These are phyloP conservation scores for Eira barbara DNA, from an alignment of 2,113 vertebrate genomes.

Conservation along the genomic window DNA sequence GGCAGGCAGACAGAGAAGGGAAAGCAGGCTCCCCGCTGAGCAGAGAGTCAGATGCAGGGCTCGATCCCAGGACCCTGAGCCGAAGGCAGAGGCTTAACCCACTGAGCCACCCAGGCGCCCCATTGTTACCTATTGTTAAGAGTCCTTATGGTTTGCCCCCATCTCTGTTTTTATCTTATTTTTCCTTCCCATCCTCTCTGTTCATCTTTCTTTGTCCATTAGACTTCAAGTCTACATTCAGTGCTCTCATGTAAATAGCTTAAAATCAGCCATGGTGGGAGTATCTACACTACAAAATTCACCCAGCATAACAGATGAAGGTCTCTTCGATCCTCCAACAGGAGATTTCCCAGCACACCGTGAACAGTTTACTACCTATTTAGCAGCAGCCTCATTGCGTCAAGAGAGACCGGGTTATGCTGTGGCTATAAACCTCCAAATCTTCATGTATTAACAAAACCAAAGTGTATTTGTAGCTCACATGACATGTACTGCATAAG, in stretches of 20 bases:
- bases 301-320: background rate
- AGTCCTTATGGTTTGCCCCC: background rate
- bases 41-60: too few species aligned
- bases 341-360: background rate
- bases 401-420: background rate
- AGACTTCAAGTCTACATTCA: background rate
- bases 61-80: too few species aligned
- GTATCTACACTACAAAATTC: background rate
- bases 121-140: background rate
- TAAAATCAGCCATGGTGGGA: background rate
- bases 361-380: background rate
- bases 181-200: background rate
- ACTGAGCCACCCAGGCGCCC: too few species aligned
- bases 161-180: background rate
- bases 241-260: background rate
- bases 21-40: too few species aligned
- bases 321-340: background rate
- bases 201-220: background rate
- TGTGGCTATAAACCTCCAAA: background rate
- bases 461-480: background rate
- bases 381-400: background rate
- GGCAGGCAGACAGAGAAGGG: too few species aligned
- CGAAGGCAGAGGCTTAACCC: too few species aligned
- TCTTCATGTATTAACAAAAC: background rate
- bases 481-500: background rate